Percentiles rank a stretch among this genome's conserved stretches.
Evolutionary conservation across 92 coral and sea anemone species (phyloP).

Genomic region (Meandrina meandrites): DNA sequence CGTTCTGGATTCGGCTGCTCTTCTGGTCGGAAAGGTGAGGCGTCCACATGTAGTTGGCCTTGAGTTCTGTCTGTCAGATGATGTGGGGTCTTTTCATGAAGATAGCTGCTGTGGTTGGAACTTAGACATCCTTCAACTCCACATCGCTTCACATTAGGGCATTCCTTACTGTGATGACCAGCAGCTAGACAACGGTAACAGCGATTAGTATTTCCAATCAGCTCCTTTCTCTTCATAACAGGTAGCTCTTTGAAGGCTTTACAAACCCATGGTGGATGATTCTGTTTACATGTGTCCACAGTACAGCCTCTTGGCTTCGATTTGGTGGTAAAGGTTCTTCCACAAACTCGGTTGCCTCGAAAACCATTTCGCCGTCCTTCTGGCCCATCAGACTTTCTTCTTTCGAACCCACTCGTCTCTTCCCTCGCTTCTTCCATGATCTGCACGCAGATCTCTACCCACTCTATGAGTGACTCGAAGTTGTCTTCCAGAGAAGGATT

Average conservation of each 20-base stretch:
- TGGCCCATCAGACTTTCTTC: too few species aligned
- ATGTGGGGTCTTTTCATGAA: slow-evolving; percentile 21
- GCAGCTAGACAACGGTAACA: slow-evolving; percentile 48
- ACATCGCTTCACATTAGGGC: slow-evolving; percentile 30
- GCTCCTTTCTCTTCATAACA: slow-evolving; percentile 31
- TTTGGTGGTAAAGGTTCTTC: slow-evolving; percentile 8
- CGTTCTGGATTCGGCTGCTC: not conserved
- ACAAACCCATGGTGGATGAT: slow-evolving; percentile 54
- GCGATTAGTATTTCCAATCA: too few species aligned
- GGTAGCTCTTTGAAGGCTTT: slow-evolving; percentile 33
- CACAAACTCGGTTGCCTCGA: not conserved
- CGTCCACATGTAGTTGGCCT: not conserved
- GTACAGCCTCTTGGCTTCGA: too few species aligned
- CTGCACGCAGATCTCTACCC: too few species aligned
- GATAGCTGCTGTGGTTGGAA: slow-evolving; percentile 50
- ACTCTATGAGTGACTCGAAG: too few species aligned
- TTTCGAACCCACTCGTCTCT: too few species aligned
- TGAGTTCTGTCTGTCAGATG: not conserved
- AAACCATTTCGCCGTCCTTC: not conserved
- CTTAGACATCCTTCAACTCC: slow-evolving; percentile 45
- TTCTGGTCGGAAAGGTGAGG: not conserved
- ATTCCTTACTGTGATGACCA: slow-evolving; percentile 32
- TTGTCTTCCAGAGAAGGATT: slow-evolving; percentile 48
- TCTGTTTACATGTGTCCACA: slow-evolving; percentile 22
- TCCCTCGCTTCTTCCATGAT: too few species aligned